Evolutionary conservation across 2,113 vertebrate species (phyloP), one percentile per base, ranked within the genome.

Genomic region (Perca fluviatilis): DNA sequence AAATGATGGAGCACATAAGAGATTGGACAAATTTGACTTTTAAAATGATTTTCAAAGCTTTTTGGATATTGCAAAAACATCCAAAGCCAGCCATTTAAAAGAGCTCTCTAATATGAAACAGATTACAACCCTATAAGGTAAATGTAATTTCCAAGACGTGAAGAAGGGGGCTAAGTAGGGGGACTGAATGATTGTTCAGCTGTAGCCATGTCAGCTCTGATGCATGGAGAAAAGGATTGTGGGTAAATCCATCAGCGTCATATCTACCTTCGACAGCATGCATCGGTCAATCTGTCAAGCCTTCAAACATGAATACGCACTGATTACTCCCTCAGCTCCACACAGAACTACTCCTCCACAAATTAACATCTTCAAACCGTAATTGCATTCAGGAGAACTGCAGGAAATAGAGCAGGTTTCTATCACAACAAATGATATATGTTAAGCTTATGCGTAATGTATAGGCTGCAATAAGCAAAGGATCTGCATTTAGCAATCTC

Each of bases 181-280:
- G 77, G 68, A 62, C 74, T 73, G 73, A 82, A 73, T 83, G 56
- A 88, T 84, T 80, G 69, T 82, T 74, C 60, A 71, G 60, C 15
- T 65, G 84, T 67, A 83, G 77, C 81, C 49, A 54, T 90, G 78
- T 92, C 89, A 89, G 86, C 87, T 75, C 70, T 87, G 90, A 89
- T 85, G 84, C 89, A 85, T 84, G 69, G 82, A 80, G 82, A 91
- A 89, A 85, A 71, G 91, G 84, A 88, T 91, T 91, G 86, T 91
- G 91, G 92, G 92, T 91, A 89, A 93, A 94, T 94, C 91, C 86
- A 93, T 93, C 90, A 88, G 83, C 71, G 64, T 92, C 90, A 86
- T 91, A 89, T 89, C 89, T 88, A 79, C 85, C 67, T 43, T 86
- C 65, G 84, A 86, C 93, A 89, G 79, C 71, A 77, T 72, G 82